Evolutionary conservation across 2,888 invertebrate genomes (phyloP).

Genomic region (Strigamia maritima): DNA sequence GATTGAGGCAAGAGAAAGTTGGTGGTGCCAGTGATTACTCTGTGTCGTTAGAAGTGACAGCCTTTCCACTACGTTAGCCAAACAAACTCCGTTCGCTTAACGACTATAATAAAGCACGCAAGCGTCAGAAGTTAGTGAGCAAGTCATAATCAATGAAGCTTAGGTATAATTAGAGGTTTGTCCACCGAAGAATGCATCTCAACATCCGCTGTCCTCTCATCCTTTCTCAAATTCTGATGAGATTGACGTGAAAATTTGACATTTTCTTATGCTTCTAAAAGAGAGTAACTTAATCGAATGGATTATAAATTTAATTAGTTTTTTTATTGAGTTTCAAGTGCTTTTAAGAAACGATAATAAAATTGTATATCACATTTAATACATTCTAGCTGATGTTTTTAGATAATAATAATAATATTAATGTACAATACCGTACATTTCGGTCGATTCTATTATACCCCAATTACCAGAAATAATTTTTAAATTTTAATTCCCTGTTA

Average conservation of each 20-base stretch:
- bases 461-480: too few relatives aligned
- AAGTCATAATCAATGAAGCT: constrained; percentile 28
- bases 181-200: constrained; percentile 18
- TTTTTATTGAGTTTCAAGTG: not conserved
- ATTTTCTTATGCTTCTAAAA: not conserved
- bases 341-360: not conserved
- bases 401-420: too few relatives aligned
- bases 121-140: constrained; percentile 16
- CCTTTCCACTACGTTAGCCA: constrained; percentile 23
- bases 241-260: constrained; percentile 23
- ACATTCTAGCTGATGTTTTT: too few relatives aligned
- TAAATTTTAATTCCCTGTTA: too few relatives aligned
- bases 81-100: constrained; percentile 25
- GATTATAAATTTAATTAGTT: constrained; percentile 27
- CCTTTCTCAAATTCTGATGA: not conserved
- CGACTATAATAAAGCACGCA: constrained; percentile 20
- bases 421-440: too few relatives aligned
- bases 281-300: not conserved
- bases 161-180: constrained; percentile 25
- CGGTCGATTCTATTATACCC: too few relatives aligned
- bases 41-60: constrained; percentile 31
- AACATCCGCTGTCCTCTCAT: not conserved
- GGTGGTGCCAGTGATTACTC: constrained; percentile 22
- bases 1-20: not conserved
- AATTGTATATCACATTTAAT: too few relatives aligned